phyloP scores from a whole-genome alignment of 1,140 invertebrate species.

The Apis florea region DNA sequence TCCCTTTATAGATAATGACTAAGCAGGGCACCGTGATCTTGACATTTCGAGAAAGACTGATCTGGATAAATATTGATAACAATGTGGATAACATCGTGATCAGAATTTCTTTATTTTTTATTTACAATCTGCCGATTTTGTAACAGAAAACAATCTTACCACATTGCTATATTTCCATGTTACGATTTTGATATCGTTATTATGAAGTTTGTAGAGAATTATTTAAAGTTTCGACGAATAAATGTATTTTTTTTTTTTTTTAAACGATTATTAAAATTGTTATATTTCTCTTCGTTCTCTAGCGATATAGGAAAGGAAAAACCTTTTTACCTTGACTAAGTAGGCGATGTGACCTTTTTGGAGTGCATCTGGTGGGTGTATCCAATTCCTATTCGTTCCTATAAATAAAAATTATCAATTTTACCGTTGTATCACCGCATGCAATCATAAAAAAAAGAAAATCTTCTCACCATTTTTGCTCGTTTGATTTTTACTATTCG shows the following conservation, averaged over 20 bases:
- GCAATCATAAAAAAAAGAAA: background rate
- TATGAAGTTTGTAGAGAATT: background rate
- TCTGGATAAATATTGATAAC: background rate
- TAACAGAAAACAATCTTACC: background rate
- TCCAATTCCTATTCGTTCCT: slow-evolving; percentile 88
- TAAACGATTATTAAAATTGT: background rate
- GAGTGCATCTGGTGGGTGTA: slow-evolving; percentile 95
- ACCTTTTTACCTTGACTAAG: slow-evolving; percentile 96
- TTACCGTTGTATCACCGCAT: background rate
- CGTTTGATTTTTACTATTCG: slow-evolving; percentile 80
- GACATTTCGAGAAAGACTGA: background rate
- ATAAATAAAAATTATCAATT: slow-evolving; percentile 58
- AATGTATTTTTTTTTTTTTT: background rate
- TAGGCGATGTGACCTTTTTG: slow-evolving; percentile 97
- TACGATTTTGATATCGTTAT: background rate
- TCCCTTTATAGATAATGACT: too few species aligned
- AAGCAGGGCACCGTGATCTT: background rate
- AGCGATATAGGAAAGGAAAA: background rate
- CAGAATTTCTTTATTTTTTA: background rate
- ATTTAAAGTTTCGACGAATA: background rate
- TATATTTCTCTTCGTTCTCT: background rate
- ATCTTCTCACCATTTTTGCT: slow-evolving; percentile 74
- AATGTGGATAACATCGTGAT: background rate
- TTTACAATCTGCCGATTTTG: background rate
- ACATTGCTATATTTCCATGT: background rate